Evolutionary conservation across 1,140 invertebrate species (phyloP).

Genomic region (Colletes latitarsis): DNA sequence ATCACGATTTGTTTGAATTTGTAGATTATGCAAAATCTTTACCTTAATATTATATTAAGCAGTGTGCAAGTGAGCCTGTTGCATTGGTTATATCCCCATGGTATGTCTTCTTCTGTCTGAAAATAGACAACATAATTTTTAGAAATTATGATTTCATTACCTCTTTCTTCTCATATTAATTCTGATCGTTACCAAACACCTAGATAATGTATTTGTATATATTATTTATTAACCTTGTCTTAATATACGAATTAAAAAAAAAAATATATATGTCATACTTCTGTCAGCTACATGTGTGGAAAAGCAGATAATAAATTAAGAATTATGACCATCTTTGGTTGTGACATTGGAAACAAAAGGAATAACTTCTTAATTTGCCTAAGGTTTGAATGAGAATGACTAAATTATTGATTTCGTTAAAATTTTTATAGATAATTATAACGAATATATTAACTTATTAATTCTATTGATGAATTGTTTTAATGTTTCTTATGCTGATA

Average conservation of each 20-base stretch:
- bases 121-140: constrained; percentile 75
- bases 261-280: constrained; percentile 25
- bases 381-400: neutral
- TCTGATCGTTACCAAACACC: constrained; percentile 30
- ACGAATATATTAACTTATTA: neutral
- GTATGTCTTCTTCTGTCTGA: constrained; percentile 68
- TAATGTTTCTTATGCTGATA: neutral
- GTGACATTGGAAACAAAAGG: constrained; percentile 33
- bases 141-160: constrained; percentile 32
- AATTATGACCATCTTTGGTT: constrained; percentile 38
- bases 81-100: constrained; percentile 57
- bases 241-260: constrained; percentile 36
- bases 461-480: too few relatives aligned
- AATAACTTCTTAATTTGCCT: neutral
- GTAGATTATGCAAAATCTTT: constrained; percentile 80
- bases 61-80: constrained; percentile 61
- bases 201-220: constrained; percentile 29
- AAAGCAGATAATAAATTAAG: constrained; percentile 31
- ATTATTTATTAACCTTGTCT: constrained; percentile 50
- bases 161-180: constrained; percentile 31
- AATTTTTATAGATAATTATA: neutral
- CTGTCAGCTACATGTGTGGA: constrained; percentile 42
- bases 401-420: neutral
- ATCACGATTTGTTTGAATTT: constrained; percentile 60
- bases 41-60: constrained; percentile 79